Evolutionary conservation across 2,888 invertebrate genomes (phyloP), one percentile per base, ranked within the genome.

Genomic region (Cataglyphis albicans): DNA sequence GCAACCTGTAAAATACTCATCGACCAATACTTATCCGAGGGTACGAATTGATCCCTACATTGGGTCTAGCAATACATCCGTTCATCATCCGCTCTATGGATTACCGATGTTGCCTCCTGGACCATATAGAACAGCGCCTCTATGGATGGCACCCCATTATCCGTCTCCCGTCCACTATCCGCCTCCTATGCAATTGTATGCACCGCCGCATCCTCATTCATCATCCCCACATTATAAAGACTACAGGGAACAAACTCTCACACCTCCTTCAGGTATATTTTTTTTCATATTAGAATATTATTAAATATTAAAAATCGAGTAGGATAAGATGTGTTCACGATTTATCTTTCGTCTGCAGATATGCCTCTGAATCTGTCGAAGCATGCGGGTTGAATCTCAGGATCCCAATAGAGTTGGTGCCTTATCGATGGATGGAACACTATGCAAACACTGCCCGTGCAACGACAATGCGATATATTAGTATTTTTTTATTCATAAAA

Each of bases 331-430:
- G 25, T 61, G 21, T 2, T 76, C 3, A 64, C 9, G 52, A 63
- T 57, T 81, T 74, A 61, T 74, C 90, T 87, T 86, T 92, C 91
- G 87, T 88, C 97, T 97, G 83, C 96, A 98, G 98, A 98, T 97
- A 97, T 97, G 96, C 98, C 98, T 95, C 96, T 98, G 95, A 98
- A 98, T 96, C 96, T 98, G 95, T 98, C 98, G 94, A 98, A 98
- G 96, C 98, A 98, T 96, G 96, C 96, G 93, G 96, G 96, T 94
- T 96, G 95, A 96, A 94, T 94, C 94, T 94, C 94, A 94, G 93
- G 93, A 94, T 93, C 92, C 92, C 88, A 90, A 90, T 92, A 80
- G 59, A 90, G 91, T 91, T 89, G 93, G 93, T 93, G 93, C 93
- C 93, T 93, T 93, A 92, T 90, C 87, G 87, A 88, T 91, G 91